Evolutionary conservation across 2,113 vertebrate species (phyloP), one percentile per base, ranked within the genome.

Genomic region (Takifugu bimaculatus): DNA sequence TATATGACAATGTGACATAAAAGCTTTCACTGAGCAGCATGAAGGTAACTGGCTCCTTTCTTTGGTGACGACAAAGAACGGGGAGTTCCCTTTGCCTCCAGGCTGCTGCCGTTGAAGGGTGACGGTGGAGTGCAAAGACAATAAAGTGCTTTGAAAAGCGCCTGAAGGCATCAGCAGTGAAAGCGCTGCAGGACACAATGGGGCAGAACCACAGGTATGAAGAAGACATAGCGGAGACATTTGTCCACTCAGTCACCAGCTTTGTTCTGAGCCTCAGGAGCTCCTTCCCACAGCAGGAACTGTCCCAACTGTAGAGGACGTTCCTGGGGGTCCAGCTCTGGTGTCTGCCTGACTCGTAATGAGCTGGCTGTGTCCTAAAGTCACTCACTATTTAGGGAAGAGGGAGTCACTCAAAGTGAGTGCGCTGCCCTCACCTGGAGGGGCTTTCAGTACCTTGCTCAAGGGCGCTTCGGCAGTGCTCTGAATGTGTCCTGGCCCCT

Each of bases 181-280:
- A 74, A 65, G 72, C 65, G 57, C 42, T 13, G 26, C 43, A 57
- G 32, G 63, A 63, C 28, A 73, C 63, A 73, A 58, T 47, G 52
- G 66, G 60, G 55, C 26, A 48, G 59, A 56, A 51, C 69, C 39
- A 51, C 26, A 35, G 58, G 35, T 43, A 26, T 13, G 50, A 74
- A 59, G 35, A 61, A 72, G 64, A 63, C 57, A 29, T 49, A 49
- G 49, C 25, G 26, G 48, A 52, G 66, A 83, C 54, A 26, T 43
- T 64, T 72, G 54, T 57, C 9, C 27, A 29, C 43, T 74, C 64
- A 77, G 70, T 82, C 78, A 83, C 44, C 69, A 47, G 62, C 57
- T 65, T 32, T 20, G 57, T 69, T 62, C 47, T 50, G 42, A 49
- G 29, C 5, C 29, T 6, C 29, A 72, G 27, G 47, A 74, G 74